A percentile compares a stretch with the other conserved stretches of the same genome.
Evolutionary conservation across 2,888 invertebrate genomes (phyloP).

Genomic region (Ormia ochracea): DNA sequence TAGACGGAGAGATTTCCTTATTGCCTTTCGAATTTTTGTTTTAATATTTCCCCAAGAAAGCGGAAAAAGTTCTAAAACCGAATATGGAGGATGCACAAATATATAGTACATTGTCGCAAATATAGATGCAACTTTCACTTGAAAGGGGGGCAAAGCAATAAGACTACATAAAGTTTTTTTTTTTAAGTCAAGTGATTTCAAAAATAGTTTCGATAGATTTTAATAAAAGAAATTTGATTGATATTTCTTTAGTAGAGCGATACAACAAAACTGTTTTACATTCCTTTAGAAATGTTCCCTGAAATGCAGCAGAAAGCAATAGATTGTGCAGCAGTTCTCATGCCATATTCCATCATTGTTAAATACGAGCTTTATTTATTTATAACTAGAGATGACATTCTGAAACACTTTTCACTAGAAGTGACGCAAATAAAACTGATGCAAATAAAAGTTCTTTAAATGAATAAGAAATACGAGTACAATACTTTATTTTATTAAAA

Average conservation of each 20-base stretch:
- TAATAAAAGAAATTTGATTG: background rate
- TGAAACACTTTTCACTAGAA: background rate
- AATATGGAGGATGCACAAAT: background rate
- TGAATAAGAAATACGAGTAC: too few species aligned
- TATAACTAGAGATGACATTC: background rate
- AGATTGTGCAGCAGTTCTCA: background rate
- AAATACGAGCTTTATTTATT: background rate
- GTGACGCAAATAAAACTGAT: too few species aligned
- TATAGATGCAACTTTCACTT: background rate
- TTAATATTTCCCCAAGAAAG: background rate
- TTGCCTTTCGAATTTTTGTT: background rate
- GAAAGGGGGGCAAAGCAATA: background rate
- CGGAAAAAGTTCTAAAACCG: background rate
- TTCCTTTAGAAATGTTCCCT: too few species aligned
- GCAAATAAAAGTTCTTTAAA: too few species aligned
- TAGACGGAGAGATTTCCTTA: conserved; percentile 3
- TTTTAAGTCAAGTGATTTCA: background rate
- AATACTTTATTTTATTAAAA: too few species aligned
- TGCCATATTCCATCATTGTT: background rate
- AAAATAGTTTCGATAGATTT: background rate
- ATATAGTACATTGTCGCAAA: background rate
- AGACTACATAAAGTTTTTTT: background rate
- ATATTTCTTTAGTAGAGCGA: background rate
- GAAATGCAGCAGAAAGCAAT: too few species aligned
- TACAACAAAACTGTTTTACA: background rate